A percentile compares a stretch with the other conserved stretches of the same genome.
Evolutionary conservation across 2,797 vertebrate genomes (phyloP).

Genomic region (Pristis pectinata): DNA sequence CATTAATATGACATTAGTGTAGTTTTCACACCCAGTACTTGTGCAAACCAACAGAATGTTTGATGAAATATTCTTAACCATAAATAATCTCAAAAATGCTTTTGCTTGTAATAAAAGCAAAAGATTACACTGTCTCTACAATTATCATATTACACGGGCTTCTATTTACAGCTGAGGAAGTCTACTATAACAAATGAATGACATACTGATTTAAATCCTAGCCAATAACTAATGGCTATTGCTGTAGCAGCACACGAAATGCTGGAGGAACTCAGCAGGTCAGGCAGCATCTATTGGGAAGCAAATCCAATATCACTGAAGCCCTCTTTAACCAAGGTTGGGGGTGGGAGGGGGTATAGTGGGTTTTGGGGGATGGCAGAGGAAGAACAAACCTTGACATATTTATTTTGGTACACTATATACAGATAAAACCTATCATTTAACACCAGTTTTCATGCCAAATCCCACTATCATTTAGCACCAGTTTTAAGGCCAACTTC

Average conservation of each 20-base stretch:
- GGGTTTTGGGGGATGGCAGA: not conserved
- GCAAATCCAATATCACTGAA: too few species aligned
- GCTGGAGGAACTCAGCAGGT: too few species aligned
- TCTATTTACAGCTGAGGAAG: not conserved
- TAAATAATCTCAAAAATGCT: not conserved
- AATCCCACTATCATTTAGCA: not conserved
- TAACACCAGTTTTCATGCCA: not conserved
- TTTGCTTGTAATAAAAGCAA: not conserved
- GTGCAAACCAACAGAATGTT: not conserved
- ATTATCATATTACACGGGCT: not conserved
- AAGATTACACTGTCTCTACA: not conserved
- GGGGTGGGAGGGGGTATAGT: not conserved
- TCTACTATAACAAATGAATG: not conserved
- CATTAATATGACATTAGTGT: not conserved
- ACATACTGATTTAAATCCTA: not conserved
- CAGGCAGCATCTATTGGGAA: too few species aligned
- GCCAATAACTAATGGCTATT: not conserved
- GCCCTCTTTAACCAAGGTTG: not conserved
- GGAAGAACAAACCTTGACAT: not conserved
- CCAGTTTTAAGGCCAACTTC: not conserved
- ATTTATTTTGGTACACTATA: not conserved
- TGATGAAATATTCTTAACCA: not conserved
- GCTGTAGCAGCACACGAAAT: too few species aligned
- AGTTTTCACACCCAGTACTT: not conserved
- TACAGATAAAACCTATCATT: not conserved